Percentiles rank a stretch among this genome's conserved stretches.
phyloP scores from a whole-genome alignment of 1,140 invertebrate species.

The Arion vulgaris region DNA sequence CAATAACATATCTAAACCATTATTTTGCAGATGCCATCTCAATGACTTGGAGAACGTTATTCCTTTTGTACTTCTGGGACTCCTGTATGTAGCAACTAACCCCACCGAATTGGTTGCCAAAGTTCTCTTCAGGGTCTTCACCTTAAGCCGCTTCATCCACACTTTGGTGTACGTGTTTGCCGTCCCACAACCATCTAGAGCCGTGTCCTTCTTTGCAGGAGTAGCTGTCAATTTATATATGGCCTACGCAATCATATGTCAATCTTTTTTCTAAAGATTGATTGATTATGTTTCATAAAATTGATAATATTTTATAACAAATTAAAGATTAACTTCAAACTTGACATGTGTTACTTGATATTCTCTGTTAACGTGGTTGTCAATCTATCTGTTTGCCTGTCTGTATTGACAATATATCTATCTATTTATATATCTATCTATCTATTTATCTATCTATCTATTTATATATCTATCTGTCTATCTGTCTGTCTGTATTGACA shows the following conservation, averaged over 20 bases:
- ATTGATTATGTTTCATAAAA: too few relatives aligned
- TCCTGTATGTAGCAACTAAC: slow-evolving; percentile 77
- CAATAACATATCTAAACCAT: too few relatives aligned
- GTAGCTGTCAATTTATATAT: slow-evolving; percentile 75
- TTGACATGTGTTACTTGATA: too few relatives aligned
- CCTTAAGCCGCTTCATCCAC: slow-evolving; percentile 76
- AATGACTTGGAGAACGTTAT: slow-evolving; percentile 83
- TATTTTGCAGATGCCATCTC: slow-evolving; percentile 77
- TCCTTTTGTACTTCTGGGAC: slow-evolving; percentile 77
- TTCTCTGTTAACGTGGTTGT: too few relatives aligned
- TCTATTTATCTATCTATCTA: too few relatives aligned
- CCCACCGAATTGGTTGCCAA: slow-evolving; percentile 75
- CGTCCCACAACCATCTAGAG: slow-evolving; percentile 77
- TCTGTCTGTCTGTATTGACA: too few relatives aligned
- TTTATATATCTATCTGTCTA: too few relatives aligned
- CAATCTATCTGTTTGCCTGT: too few relatives aligned
- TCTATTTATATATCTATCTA: too few relatives aligned
- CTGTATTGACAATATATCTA: too few relatives aligned
- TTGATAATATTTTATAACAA: too few relatives aligned
- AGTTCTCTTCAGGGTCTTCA: slow-evolving; percentile 77
- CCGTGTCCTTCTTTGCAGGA: slow-evolving; percentile 75
- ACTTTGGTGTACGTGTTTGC: slow-evolving; percentile 76
- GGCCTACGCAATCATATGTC: slow-evolving; percentile 53
- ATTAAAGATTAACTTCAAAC: too few relatives aligned
- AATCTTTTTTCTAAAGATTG: slow-evolving; percentile 5